A percentile compares a stretch with the other conserved stretches of the same genome.
Evolutionary conservation across 2,797 vertebrate genomes (phyloP).

Genomic region (Spinus pinus): DNA sequence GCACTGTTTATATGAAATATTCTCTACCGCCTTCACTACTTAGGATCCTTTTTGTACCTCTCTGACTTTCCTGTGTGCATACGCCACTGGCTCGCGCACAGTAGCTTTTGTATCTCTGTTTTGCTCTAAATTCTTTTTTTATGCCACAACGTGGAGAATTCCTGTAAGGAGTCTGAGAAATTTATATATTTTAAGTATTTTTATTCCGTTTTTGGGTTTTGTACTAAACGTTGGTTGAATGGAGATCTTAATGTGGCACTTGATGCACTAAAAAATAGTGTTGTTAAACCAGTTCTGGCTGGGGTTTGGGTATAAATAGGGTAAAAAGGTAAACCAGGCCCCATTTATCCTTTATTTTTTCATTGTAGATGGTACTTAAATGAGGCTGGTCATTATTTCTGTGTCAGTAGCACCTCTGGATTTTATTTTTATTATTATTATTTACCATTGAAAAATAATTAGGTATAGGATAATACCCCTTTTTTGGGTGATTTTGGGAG

Average conservation of each 20-base stretch:
- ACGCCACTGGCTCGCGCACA: neutral
- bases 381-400: neutral
- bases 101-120: neutral
- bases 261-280: neutral
- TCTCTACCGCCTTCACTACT: neutral
- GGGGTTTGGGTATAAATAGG: neutral
- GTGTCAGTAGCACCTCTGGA: neutral
- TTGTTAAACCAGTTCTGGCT: neutral
- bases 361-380: neutral
- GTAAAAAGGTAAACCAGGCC: neutral
- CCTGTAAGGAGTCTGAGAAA: neutral
- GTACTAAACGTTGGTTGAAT: neutral
- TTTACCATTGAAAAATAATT: neutral
- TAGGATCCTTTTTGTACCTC: neutral
- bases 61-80: neutral
- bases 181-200: neutral
- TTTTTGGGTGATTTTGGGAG: neutral
- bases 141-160: neutral
- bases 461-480: neutral
- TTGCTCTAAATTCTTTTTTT: neutral
- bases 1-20: neutral
- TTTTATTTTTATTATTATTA: neutral
- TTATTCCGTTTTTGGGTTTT: neutral
- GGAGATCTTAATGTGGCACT: accelerated
- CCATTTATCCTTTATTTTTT: neutral